Conservation (phyloP, 2,888 invertebrate species). For the Cosmia pyralina region DNA sequence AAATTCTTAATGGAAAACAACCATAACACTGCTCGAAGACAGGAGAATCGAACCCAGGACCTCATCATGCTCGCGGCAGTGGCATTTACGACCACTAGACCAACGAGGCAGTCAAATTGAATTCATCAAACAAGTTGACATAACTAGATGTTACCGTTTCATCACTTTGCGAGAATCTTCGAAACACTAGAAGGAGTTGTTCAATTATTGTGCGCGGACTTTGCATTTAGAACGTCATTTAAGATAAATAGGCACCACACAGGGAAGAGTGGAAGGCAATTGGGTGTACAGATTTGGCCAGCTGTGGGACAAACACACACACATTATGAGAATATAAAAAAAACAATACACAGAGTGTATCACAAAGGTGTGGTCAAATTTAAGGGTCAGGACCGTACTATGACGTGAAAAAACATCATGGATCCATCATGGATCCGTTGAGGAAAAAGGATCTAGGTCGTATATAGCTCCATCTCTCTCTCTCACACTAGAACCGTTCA, state of each 20-base stretch:
- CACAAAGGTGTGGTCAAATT: too few relatives aligned
- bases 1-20: not conserved
- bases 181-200: not conserved
- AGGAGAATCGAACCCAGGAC: not conserved
- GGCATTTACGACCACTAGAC: not conserved
- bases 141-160: not conserved
- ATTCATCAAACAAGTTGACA: not conserved
- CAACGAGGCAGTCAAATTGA: not conserved
- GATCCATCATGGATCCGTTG: too few relatives aligned
- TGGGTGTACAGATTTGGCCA: too few relatives aligned
- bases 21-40: not conserved
- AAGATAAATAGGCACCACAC: not conserved
- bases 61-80: not conserved
- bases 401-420: too few relatives aligned
- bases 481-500: too few relatives aligned
- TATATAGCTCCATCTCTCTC: too few relatives aligned
- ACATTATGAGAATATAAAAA: too few relatives aligned
- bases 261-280: not conserved
- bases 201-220: not conserved
- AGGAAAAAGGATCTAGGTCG: too few relatives aligned
- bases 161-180: not conserved
- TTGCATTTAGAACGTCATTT: not conserved
- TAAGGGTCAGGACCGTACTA: too few relatives aligned
- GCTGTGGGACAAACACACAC: too few relatives aligned
- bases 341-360: too few relatives aligned